Conservation (phyloP, 2,888 invertebrate genomes). For the Synanthedon vespiformis region DNA sequence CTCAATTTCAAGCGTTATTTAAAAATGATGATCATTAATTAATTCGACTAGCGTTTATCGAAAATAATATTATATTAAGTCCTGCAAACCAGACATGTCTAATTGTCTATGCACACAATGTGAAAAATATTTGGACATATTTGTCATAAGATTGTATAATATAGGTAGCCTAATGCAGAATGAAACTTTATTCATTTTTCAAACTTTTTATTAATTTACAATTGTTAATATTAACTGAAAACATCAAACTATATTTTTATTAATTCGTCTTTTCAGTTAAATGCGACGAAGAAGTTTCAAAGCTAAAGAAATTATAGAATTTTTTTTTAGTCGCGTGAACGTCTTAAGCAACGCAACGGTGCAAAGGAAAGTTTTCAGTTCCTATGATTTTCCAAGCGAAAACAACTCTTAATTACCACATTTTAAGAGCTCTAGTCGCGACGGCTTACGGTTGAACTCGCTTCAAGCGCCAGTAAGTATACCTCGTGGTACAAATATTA, state of each 20-base stretch:
- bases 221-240: not conserved
- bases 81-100: no score
- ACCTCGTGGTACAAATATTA: constrained; percentile 18
- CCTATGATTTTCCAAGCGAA: constrained; percentile 57
- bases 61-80: no score
- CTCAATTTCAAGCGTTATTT: no score
- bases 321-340: constrained; percentile 24
- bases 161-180: no score
- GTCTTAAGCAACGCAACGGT: constrained; percentile 36
- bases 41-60: no score
- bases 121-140: no score
- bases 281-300: constrained; percentile 43
- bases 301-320: constrained; percentile 30
- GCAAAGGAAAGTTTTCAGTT: constrained; percentile 32
- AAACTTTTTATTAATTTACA: not conserved
- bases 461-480: constrained; percentile 7
- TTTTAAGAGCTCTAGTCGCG: constrained; percentile 52
- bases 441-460: constrained; percentile 2
- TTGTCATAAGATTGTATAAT: no score
- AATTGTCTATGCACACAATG: no score
- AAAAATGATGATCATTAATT: no score
- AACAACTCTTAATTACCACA: constrained; percentile 54
- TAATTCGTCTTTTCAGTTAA: constrained; percentile 46
- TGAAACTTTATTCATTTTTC: no score
- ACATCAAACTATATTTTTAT: constrained; percentile 25